phyloP scores from a whole-genome alignment of 2,113 vertebrate genomes.

The Sialia sialis region DNA sequence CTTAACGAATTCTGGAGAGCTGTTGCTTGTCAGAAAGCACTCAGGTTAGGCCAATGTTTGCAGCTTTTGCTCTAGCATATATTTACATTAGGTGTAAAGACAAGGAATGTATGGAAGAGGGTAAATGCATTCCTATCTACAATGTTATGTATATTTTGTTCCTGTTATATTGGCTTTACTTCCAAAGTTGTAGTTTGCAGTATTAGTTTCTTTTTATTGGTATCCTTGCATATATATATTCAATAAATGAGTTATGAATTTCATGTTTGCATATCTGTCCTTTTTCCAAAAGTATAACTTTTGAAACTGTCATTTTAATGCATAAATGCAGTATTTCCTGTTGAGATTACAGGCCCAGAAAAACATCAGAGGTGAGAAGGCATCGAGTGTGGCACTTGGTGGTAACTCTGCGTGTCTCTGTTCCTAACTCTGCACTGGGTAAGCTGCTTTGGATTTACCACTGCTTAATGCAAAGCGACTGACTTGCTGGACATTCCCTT shows the following conservation, averaged over 20 bases:
- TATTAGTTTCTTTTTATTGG: conserved; percentile 78
- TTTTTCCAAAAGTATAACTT: conserved; percentile 49
- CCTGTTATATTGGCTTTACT: conserved; percentile 80
- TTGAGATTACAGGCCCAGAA: neutral
- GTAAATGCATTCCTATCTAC: conserved; percentile 73
- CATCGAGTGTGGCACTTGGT: neutral
- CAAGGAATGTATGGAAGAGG: conserved; percentile 71
- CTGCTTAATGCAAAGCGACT: neutral
- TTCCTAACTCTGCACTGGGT: neutral
- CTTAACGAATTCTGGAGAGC: conserved; percentile 66
- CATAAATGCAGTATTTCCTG: neutral
- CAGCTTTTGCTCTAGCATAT: conserved; percentile 68
- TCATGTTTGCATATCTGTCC: conserved; percentile 68
- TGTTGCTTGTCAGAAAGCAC: conserved; percentile 70
- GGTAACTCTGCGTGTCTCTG: neutral
- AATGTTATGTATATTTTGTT: conserved; percentile 78
- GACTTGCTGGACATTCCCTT: neutral
- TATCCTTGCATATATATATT: conserved; percentile 77
- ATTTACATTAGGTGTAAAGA: conserved; percentile 71
- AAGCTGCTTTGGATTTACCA: neutral
- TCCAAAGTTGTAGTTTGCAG: conserved; percentile 78
- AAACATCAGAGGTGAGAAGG: neutral
- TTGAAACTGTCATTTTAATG: neutral
- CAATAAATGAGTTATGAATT: conserved; percentile 78
- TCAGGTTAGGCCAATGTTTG: conserved; percentile 63